Conservation (phyloP, 1,140 invertebrate species). For the Macrobrachium rosenbergii region DNA sequence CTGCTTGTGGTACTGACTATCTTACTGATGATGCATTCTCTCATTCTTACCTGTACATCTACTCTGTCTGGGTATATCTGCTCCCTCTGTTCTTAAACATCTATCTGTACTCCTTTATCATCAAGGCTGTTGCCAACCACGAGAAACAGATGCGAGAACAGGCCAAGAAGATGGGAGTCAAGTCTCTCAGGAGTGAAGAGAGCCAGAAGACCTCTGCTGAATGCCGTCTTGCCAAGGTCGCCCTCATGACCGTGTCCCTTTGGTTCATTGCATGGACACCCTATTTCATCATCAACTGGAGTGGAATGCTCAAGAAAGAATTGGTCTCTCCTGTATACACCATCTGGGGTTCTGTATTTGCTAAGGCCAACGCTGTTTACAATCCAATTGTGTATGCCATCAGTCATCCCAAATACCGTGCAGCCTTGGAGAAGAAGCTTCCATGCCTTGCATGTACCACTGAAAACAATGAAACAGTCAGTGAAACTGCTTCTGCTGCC, state of each 20-base stretch:
- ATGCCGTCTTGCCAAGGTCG: conserved; percentile 69
- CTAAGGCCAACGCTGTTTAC: conserved; percentile 57
- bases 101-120: conserved; percentile 71
- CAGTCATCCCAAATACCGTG: conserved; percentile 62
- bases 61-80: conserved; percentile 36
- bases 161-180: conserved; percentile 66
- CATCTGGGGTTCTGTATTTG: conserved; percentile 54
- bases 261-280: conserved; percentile 70
- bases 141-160: conserved; percentile 65
- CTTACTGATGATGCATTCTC: background rate
- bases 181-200: conserved; percentile 67
- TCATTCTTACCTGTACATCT: background rate
- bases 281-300: conserved; percentile 69
- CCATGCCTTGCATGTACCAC: background rate
- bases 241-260: conserved; percentile 69
- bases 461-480: background rate
- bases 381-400: conserved; percentile 63
- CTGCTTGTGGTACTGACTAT: conserved; percentile 38
- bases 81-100: conserved; percentile 65
- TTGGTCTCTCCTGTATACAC: conserved; percentile 68
- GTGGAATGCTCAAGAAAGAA: conserved; percentile 62
- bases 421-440: conserved; percentile 29
- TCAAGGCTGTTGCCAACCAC: conserved; percentile 71
- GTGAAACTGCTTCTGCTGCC: too few relatives aligned
- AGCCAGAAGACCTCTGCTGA: conserved; percentile 36